Conservation (phyloP, 1,140 invertebrate species). For the Megalopta genalis region DNA sequence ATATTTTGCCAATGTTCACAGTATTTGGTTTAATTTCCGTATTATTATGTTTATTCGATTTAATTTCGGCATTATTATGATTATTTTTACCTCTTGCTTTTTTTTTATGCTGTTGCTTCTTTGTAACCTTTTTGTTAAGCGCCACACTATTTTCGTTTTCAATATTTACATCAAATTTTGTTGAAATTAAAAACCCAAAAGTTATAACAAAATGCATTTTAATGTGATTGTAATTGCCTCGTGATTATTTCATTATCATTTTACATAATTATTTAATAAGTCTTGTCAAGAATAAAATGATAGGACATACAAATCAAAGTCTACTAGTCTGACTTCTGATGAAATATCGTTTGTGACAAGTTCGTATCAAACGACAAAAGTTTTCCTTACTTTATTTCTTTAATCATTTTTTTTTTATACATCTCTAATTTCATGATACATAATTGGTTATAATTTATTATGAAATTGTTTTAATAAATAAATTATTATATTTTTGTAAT, state of each 20-base stretch:
- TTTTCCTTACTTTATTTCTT: too few species aligned
- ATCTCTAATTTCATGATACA: too few species aligned
- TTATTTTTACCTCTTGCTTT: background rate
- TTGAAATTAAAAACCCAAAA: slow-evolving; percentile 23
- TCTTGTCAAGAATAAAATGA: too few species aligned
- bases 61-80: background rate
- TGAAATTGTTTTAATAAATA: too few species aligned
- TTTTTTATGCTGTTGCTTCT: background rate
- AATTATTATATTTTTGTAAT: too few species aligned
- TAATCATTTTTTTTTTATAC: too few species aligned
- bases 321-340: too few species aligned
- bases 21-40: slow-evolving; percentile 9
- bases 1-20: slow-evolving; percentile 1
- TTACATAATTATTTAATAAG: background rate
- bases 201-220: slow-evolving; percentile 34
- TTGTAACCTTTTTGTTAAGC: slow-evolving; percentile 7
- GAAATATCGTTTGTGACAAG: too few species aligned
- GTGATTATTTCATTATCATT: background rate
- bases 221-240: background rate
- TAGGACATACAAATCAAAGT: too few species aligned
- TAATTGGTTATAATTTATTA: too few species aligned
- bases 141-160: background rate
- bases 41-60: background rate
- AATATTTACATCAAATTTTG: background rate
- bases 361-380: too few species aligned